Conservation (phyloP, 1,140 invertebrate species). For the Drosophila tani region DNA sequence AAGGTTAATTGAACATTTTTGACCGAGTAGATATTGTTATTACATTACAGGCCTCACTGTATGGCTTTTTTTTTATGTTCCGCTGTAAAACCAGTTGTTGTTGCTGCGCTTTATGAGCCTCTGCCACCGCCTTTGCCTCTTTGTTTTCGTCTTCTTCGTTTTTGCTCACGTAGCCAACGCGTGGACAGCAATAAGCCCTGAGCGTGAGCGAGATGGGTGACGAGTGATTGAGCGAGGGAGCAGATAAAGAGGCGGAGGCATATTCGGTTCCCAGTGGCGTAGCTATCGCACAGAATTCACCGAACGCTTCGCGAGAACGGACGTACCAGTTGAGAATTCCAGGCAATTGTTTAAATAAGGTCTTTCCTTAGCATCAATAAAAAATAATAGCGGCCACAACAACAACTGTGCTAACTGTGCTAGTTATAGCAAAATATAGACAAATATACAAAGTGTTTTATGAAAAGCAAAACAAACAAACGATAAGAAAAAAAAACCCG, state of each 20-base stretch:
- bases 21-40: background rate
- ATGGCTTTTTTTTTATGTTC: slow-evolving; percentile 48
- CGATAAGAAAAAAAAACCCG: slow-evolving; percentile 47
- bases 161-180: slow-evolving; percentile 79
- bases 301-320: slow-evolving; percentile 71
- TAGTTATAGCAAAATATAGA: slow-evolving; percentile 18
- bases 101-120: slow-evolving; percentile 35
- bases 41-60: slow-evolving; percentile 13
- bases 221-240: slow-evolving; percentile 8
- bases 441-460: slow-evolving; percentile 24
- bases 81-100: slow-evolving; percentile 72
- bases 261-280: slow-evolving; percentile 47
- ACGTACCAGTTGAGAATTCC: slow-evolving; percentile 31
- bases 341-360: slow-evolving; percentile 65
- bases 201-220: slow-evolving; percentile 1
- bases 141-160: slow-evolving; percentile 56
- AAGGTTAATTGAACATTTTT: background rate
- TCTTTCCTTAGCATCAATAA: slow-evolving; percentile 10
- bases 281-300: slow-evolving; percentile 62
- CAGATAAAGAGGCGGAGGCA: slow-evolving; percentile 32
- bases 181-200: slow-evolving; percentile 54
- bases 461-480: slow-evolving; percentile 51
- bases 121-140: slow-evolving; percentile 35
- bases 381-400: slow-evolving; percentile 12
- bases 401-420: slow-evolving; percentile 45